Evolutionary conservation across 1,140 invertebrate species (phyloP).

Genomic region (Drosophila rufa): DNA sequence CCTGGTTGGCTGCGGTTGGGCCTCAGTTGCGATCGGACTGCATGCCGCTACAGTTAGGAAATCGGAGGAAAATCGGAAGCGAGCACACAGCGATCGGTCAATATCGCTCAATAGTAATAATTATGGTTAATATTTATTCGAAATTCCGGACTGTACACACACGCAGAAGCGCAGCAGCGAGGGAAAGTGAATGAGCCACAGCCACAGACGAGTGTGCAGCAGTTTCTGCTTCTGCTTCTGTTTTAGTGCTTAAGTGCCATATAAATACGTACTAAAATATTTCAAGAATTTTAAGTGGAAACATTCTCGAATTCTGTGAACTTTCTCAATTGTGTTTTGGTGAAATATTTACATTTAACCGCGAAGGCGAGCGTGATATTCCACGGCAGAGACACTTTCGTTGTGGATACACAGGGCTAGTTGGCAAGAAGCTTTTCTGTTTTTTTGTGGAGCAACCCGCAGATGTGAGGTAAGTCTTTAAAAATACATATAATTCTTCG

Average conservation of each 20-base stretch:
- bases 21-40: slow-evolving; percentile 69
- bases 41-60: slow-evolving; percentile 51
- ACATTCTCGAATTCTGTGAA: slow-evolving; percentile 52
- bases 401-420: slow-evolving; percentile 32
- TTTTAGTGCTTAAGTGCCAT: slow-evolving; percentile 50
- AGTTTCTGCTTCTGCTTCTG: slow-evolving; percentile 39
- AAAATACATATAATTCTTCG: slow-evolving; percentile 15
- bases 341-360: slow-evolving; percentile 47
- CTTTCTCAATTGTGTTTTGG: slow-evolving; percentile 57
- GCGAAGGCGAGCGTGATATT: slow-evolving; percentile 37
- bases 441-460: slow-evolving; percentile 30
- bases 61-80: slow-evolving; percentile 34
- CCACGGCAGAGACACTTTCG: slow-evolving; percentile 36
- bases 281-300: slow-evolving; percentile 75
- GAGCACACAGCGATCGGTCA: neutral
- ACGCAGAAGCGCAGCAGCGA: neutral
- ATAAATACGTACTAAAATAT: slow-evolving; percentile 50
- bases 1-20: slow-evolving; percentile 17
- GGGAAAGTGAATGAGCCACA: slow-evolving; percentile 6
- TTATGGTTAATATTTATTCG: slow-evolving; percentile 27
- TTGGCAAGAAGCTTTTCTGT: slow-evolving; percentile 41
- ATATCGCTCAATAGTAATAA: slow-evolving; percentile 19
- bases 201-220: slow-evolving; percentile 38
- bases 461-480: slow-evolving; percentile 54
- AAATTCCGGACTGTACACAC: slow-evolving; percentile 23